A percentile compares a stretch with the other conserved stretches of the same genome.
Conservation (phyloP, 2,797 vertebrate genomes). For the Peromyscus melanophrys region DNA sequence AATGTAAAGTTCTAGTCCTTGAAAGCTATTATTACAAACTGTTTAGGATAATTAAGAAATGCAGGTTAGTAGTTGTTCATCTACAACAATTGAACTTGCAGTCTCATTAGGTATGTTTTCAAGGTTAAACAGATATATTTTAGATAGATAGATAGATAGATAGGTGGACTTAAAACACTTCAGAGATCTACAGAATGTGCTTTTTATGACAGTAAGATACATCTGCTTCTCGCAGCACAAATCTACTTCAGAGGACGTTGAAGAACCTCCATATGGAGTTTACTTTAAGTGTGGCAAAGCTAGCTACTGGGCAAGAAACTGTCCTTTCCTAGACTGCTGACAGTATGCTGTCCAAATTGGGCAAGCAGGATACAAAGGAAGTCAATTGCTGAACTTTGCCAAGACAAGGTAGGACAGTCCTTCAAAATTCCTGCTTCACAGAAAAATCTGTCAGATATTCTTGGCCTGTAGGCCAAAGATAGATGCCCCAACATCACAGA, state of each 20-base stretch:
- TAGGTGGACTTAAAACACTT: not conserved
- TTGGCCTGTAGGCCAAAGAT: not conserved
- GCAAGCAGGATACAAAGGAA: not conserved
- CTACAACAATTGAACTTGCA: not conserved
- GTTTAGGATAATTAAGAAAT: not conserved
- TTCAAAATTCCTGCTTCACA: not conserved
- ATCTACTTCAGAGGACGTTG: not conserved
- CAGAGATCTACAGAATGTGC: not conserved
- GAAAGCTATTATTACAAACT: not conserved
- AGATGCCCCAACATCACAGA: not conserved
- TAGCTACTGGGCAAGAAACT: not conserved
- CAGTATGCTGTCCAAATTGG: not conserved
- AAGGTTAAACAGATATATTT: not conserved
- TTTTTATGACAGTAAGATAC: not conserved
- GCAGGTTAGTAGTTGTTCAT: not conserved
- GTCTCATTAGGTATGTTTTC: not conserved
- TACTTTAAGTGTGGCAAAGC: not conserved
- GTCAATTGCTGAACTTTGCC: not conserved
- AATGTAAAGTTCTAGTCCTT: not conserved
- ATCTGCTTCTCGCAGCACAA: not conserved
- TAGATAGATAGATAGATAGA: not conserved
- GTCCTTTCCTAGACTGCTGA: not conserved
- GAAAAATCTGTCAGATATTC: not conserved
- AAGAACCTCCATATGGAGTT: not conserved
- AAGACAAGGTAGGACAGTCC: not conserved